These are phyloP conservation scores for Misgurnus mizolepis DNA, from an alignment of 2,113 vertebrate genomes.

Conservation along the genomic window DNA sequence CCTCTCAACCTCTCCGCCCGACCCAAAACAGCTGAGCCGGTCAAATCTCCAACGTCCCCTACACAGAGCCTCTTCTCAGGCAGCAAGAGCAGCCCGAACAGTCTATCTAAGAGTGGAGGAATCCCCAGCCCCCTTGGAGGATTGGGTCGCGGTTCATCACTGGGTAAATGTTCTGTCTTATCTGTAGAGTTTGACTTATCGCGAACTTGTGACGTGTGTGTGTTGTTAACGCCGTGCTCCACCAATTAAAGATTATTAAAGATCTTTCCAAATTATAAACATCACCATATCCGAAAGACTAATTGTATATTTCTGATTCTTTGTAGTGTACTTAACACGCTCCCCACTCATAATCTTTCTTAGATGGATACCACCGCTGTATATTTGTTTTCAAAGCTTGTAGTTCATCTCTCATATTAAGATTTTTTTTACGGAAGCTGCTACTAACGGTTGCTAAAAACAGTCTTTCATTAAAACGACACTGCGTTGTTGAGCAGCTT, in stretches of 20 bases:
- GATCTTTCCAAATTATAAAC: conserved; percentile 11
- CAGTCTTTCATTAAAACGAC: conserved; percentile 57
- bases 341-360: conserved; percentile 45
- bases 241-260: too few relatives aligned
- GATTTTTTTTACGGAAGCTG: conserved; percentile 40
- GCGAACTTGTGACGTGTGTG: too few relatives aligned
- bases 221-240: too few relatives aligned
- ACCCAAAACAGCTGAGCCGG: conserved; percentile 91
- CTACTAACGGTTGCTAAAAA: conserved; percentile 55
- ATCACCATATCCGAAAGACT: background rate
- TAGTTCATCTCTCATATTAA: conserved; percentile 49
- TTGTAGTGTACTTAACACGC: conserved; percentile 47
- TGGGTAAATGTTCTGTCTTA: conserved; percentile 80
- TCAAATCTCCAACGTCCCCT: conserved; percentile 93
- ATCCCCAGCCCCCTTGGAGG: conserved; percentile 87
- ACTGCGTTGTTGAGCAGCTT: conserved; percentile 40
- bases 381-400: conserved; percentile 59
- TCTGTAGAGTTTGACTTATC: too few relatives aligned
- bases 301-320: conserved; percentile 37
- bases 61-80: conserved; percentile 89
- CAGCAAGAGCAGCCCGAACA: conserved; percentile 91
- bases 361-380: conserved; percentile 32
- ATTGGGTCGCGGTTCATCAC: conserved; percentile 88
- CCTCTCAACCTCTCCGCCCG: conserved; percentile 96
- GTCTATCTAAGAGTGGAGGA: conserved; percentile 83